Evolutionary conservation across 2,797 vertebrate genomes (phyloP).

Genomic region (Poecilia velifera): DNA sequence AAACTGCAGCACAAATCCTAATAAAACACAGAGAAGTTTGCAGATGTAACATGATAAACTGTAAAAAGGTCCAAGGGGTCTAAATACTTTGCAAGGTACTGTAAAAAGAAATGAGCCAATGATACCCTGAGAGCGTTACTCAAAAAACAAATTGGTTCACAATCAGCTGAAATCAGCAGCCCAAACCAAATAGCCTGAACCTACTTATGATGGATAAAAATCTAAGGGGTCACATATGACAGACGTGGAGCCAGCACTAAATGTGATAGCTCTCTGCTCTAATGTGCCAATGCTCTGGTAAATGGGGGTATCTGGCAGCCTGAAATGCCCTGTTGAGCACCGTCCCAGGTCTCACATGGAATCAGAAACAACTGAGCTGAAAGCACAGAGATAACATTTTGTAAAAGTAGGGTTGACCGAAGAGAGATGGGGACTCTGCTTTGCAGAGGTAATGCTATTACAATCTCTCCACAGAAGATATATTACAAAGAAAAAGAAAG

Average conservation of each 20-base stretch:
- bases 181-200: constrained; percentile 31
- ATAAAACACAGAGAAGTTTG: not conserved
- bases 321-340: constrained; percentile 47
- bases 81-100: not conserved
- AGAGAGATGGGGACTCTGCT: constrained; percentile 20
- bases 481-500: constrained; percentile 2
- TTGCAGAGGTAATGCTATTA: constrained; percentile 17
- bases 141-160: constrained; percentile 1
- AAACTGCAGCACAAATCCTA: not conserved
- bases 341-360: constrained; percentile 54
- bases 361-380: constrained; percentile 59
- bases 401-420: constrained; percentile 30
- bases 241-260: constrained; percentile 41
- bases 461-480: not conserved
- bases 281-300: constrained; percentile 56
- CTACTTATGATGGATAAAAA: constrained; percentile 49
- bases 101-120: constrained; percentile 22
- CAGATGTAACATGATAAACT: not conserved
- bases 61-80: not conserved
- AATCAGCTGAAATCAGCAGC: not conserved
- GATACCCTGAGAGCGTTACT: not conserved
- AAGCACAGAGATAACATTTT: constrained; percentile 63
- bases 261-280: constrained; percentile 38
- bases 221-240: constrained; percentile 11
- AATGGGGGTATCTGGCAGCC: constrained; percentile 58